Evolutionary conservation across 2,888 invertebrate species (phyloP), one percentile per base, ranked within the genome.

Genomic region (Lasiommata megera): DNA sequence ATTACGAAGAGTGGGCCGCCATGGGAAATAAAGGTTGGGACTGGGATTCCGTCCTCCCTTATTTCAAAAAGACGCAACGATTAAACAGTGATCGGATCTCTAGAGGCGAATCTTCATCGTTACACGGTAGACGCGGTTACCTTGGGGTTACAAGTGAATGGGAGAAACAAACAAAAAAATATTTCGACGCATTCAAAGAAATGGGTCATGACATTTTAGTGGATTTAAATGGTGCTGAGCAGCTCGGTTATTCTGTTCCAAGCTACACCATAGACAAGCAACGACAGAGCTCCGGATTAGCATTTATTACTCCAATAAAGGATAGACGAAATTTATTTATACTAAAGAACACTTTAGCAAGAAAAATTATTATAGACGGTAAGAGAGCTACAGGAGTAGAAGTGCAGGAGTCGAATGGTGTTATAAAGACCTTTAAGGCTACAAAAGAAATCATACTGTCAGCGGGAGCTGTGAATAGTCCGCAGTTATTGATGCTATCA

Each of bases 1-100:
- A 95, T 71, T 95, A 92, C 69, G 73, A 91, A 0, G 79, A 91
- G 1, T 97, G 96, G 96, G 93, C 92, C n/a, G 84, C 79, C 7
- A 69, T 92, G 50, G 95, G 94, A 0, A 94, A 94, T 71, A 69
- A 80, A 0, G 78, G 77, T 0, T 83, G 83, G 83, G 66, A 72
- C 36, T 82, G 75, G 76, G 58, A 74, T 0, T 72, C 73, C 1
- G 74, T 79, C 1, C 63, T 65, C 0, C 52, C 67, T n/a, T 84
- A 84, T 63, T 82, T 79, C 52, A 72, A 70, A 34, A 83, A 81
- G 61, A 75, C 73, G 18, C 79, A 81, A 71, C 58, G 67, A 0
- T 59, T 76, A 2, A 63, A 68, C 7, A 64, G 72, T 11, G 18
- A 57, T 7, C 14, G 2, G 0, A 64, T 76, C 5, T 53, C 72